These are phyloP conservation scores for Myotis myotis DNA, from an alignment of 2,797 vertebrate species.

Conservation along the genomic window DNA sequence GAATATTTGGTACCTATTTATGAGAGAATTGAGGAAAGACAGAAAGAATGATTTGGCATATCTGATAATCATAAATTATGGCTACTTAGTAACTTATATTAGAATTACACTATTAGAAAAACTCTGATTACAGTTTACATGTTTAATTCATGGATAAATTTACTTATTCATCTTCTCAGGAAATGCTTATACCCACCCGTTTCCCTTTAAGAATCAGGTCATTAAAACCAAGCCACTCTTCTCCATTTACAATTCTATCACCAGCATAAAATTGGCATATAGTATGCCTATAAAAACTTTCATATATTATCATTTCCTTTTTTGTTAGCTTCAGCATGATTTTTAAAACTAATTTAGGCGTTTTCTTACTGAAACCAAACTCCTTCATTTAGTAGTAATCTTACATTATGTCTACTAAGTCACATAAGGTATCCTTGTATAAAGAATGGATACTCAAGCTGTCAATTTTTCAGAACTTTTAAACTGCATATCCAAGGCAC, in stretches of 20 bases:
- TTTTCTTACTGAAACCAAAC: slow-evolving; percentile 44
- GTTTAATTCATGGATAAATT: not conserved
- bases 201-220: not conserved
- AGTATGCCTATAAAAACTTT: not conserved
- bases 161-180: slow-evolving; percentile 22
- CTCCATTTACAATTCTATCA: not conserved
- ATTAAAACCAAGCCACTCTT: slow-evolving; percentile 6
- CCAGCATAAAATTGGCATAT: not conserved
- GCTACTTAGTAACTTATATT: slow-evolving; percentile 30
- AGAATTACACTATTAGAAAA: slow-evolving; percentile 45
- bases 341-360: not conserved
- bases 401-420: not conserved
- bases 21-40: slow-evolving; percentile 50
- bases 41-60: slow-evolving; percentile 23
- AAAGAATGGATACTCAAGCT: not conserved
- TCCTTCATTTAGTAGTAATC: not conserved
- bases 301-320: not conserved
- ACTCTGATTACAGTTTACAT: not conserved
- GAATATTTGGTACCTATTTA: slow-evolving; percentile 89
- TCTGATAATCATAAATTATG: not conserved
- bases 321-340: not conserved
- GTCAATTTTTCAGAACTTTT: slow-evolving; percentile 3
- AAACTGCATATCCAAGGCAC: not conserved
- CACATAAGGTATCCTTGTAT: not conserved
- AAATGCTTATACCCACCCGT: not conserved